phyloP scores from a whole-genome alignment of 2,888 invertebrate species.

The Geotrupes spiniger region DNA sequence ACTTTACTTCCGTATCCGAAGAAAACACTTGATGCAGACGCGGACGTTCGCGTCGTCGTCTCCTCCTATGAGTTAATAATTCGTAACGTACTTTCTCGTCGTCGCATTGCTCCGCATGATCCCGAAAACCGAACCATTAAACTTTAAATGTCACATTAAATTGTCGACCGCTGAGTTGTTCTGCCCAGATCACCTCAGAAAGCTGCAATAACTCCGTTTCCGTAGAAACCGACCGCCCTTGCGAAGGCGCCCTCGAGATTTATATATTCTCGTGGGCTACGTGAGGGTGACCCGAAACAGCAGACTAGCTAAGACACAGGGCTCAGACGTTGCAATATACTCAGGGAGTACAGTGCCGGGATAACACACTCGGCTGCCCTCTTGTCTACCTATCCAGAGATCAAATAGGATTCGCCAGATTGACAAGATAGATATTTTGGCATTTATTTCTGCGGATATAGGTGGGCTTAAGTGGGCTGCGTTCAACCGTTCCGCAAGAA shows the following conservation, averaged over 20 bases:
- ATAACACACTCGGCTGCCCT: constrained; percentile 11
- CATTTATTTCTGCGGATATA: neutral
- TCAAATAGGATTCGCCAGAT: constrained; percentile 4
- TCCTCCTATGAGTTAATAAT: constrained; percentile 17
- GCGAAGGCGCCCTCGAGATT: constrained; percentile 42
- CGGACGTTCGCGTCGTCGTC: too few species aligned
- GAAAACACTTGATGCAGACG: too few species aligned
- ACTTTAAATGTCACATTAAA: constrained; percentile 33
- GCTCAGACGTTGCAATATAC: constrained; percentile 26
- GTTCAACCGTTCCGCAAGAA: too few species aligned
- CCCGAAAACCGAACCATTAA: constrained; percentile 21
- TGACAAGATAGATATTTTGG: neutral
- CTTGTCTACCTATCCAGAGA: constrained; percentile 6
- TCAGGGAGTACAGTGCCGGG: constrained; percentile 7
- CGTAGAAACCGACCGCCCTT: constrained; percentile 40
- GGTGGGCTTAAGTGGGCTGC: too few species aligned
- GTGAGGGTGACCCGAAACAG: constrained; percentile 24
- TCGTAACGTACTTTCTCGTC: constrained; percentile 7
- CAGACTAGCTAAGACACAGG: constrained; percentile 21
- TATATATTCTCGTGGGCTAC: constrained; percentile 38
- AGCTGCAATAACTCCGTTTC: constrained; percentile 34
- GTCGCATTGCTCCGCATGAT: constrained; percentile 13
- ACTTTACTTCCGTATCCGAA: too few species aligned
- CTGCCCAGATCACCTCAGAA: constrained; percentile 26
- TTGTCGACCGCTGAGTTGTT: constrained; percentile 28